Percentiles rank a stretch among this genome's conserved stretches.
These are phyloP conservation scores for Callorhinus ursinus DNA, from an alignment of 2,113 vertebrate species.

Conservation along the genomic window DNA sequence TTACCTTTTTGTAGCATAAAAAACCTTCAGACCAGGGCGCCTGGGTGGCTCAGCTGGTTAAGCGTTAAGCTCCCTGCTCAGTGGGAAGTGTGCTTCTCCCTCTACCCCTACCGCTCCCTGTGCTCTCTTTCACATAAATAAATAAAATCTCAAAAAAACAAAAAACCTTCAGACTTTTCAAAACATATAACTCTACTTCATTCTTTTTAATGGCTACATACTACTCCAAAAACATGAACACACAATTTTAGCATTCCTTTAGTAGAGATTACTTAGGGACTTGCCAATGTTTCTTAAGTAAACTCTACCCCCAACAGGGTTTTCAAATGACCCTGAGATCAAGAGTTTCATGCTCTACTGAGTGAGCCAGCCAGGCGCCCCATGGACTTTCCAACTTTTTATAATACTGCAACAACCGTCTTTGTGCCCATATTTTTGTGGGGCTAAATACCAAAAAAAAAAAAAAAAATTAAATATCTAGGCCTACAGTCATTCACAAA, in stretches of 20 bases:
- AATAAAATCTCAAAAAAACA: not conserved
- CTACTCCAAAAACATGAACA: not conserved
- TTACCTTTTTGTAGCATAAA: not conserved
- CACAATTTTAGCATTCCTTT: not conserved
- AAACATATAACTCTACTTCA: slow-evolving; percentile 1
- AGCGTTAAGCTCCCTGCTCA: too few species aligned
- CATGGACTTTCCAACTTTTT: not conserved
- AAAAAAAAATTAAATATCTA: not conserved
- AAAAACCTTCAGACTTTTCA: not conserved
- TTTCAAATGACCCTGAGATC: not conserved
- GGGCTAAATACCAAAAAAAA: not conserved
- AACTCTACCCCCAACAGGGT: not conserved
- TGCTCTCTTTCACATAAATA: too few species aligned
- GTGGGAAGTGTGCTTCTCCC: too few species aligned
- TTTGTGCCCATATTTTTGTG: not conserved
- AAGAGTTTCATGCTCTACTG: not conserved
- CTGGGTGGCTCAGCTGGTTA: too few species aligned
- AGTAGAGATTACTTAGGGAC: not conserved
- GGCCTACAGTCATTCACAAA: not conserved
- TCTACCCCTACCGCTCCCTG: too few species aligned
- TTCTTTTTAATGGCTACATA: not conserved
- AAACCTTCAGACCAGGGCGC: not conserved
- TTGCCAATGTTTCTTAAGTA: not conserved
- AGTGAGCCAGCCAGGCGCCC: not conserved
- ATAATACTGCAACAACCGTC: not conserved